A percentile compares a stretch with the other conserved stretches of the same genome.
Evolutionary conservation across 2,888 invertebrate species (phyloP).

Genomic region (Gordius sp.): DNA sequence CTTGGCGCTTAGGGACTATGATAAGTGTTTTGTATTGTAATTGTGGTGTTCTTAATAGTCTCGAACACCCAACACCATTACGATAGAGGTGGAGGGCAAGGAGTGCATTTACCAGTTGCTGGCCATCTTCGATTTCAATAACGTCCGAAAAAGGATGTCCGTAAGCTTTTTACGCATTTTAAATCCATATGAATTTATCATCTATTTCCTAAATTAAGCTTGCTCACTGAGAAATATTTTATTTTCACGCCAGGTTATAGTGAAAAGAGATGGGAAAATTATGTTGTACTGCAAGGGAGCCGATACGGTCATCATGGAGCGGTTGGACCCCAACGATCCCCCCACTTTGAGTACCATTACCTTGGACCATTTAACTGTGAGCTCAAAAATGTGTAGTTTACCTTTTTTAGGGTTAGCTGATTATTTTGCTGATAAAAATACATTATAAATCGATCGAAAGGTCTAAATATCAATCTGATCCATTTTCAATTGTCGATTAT

Average conservation of each 20-base stretch:
- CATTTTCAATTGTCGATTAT: too few relatives aligned
- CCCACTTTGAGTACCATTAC: conserved; percentile 35
- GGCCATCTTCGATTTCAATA: conserved; percentile 94
- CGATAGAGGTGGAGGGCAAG: conserved; percentile 39
- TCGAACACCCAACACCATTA: conserved; percentile 33
- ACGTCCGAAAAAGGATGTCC: conserved; percentile 93
- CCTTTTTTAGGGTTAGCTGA: background rate
- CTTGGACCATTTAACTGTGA: conserved; percentile 71
- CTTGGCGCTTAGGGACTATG: too few relatives aligned
- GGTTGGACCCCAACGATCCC: conserved; percentile 35
- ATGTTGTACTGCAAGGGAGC: conserved; percentile 88
- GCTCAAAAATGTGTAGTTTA: conserved; percentile 26
- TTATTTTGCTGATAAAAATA: background rate
- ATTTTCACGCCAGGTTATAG: conserved; percentile 20
- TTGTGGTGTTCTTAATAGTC: too few relatives aligned
- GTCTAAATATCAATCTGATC: too few relatives aligned
- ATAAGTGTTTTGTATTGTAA: too few relatives aligned
- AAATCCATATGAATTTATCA: background rate
- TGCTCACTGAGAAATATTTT: background rate
- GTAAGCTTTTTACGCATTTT: conserved; percentile 34
- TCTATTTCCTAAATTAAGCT: background rate
- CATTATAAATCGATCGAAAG: too few relatives aligned
- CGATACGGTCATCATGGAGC: conserved; percentile 84
- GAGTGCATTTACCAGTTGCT: conserved; percentile 53
- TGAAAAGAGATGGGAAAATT: conserved; percentile 27